These are phyloP conservation scores for Elmis aenea DNA, from an alignment of 2,888 invertebrate species.

Conservation along the genomic window DNA sequence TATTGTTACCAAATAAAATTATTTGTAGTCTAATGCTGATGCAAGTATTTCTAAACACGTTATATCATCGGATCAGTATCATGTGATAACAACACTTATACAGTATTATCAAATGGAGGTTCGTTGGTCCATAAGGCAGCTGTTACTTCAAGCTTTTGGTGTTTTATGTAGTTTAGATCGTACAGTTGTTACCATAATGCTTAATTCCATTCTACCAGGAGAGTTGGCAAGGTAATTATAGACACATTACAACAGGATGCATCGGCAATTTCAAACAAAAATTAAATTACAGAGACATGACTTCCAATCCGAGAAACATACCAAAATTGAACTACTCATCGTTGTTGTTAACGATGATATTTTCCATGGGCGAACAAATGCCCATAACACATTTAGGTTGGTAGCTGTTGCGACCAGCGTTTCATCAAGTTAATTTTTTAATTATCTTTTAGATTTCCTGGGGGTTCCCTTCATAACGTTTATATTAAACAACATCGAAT, in stretches of 20 bases:
- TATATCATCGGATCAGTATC: slow-evolving; percentile 77
- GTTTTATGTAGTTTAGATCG: slow-evolving; percentile 83
- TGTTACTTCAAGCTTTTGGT: slow-evolving; percentile 79
- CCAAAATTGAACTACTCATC: slow-evolving; percentile 79
- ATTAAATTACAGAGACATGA: slow-evolving; percentile 59
- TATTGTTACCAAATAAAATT: too few species aligned
- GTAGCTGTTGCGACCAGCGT: slow-evolving; percentile 14
- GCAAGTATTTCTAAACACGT: slow-evolving; percentile 81
- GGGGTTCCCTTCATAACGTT: slow-evolving; percentile 77
- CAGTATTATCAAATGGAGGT: slow-evolving; percentile 97
- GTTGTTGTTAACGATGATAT: slow-evolving; percentile 78
- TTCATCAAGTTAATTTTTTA: slow-evolving; percentile 9
- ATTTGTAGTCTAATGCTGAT: slow-evolving; percentile 69
- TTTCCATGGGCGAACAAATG: slow-evolving; percentile 86
- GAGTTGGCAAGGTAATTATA: slow-evolving; percentile 72
- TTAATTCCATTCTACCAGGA: slow-evolving; percentile 83
- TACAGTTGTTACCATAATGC: slow-evolving; percentile 73
- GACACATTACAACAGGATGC: background rate
- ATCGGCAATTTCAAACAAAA: slow-evolving; percentile 9
- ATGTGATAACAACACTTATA: slow-evolving; percentile 76
- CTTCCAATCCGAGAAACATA: slow-evolving; percentile 70
- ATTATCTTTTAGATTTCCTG: slow-evolving; percentile 66
- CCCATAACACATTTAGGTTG: slow-evolving; percentile 85
- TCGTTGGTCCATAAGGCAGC: slow-evolving; percentile 76
- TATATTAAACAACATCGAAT: slow-evolving; percentile 76